These are phyloP conservation scores for Xanthorhoe spadicearia DNA, from an alignment of 2,888 invertebrate genomes.

Conservation along the genomic window DNA sequence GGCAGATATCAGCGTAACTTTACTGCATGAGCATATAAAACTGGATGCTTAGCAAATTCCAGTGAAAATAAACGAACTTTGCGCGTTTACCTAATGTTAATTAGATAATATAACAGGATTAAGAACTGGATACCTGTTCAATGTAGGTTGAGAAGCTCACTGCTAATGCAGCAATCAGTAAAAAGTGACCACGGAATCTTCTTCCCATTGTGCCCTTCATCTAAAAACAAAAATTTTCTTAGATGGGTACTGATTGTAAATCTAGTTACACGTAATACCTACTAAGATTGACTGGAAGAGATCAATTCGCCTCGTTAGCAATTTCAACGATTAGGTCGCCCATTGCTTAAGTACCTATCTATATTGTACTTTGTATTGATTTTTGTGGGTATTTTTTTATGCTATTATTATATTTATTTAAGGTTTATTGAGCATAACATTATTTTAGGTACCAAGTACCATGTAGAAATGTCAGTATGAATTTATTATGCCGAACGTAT, in stretches of 20 bases:
- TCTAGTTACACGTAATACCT: too few relatives aligned
- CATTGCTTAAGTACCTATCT: too few relatives aligned
- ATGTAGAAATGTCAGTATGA: too few relatives aligned
- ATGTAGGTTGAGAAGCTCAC: conserved; percentile 68
- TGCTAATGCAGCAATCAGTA: conserved; percentile 59
- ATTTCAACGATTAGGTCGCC: too few relatives aligned
- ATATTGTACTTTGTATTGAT: too few relatives aligned
- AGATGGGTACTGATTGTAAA: background rate
- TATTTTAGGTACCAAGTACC: too few relatives aligned
- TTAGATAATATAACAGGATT: conserved; percentile 3
- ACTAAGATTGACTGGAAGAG: too few relatives aligned
- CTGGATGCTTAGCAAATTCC: conserved; percentile 25
- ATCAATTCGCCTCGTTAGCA: too few relatives aligned
- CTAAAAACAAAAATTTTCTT: conserved; percentile 48
- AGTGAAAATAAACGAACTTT: conserved; percentile 17
- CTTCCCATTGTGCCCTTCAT: conserved; percentile 61
- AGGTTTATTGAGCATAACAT: too few relatives aligned
- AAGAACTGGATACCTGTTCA: conserved; percentile 49
- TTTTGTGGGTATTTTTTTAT: too few relatives aligned
- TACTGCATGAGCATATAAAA: conserved; percentile 24
- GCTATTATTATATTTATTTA: too few relatives aligned
- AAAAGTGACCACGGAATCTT: conserved; percentile 61
- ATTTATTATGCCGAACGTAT: too few relatives aligned
- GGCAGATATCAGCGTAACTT: conserved; percentile 32
- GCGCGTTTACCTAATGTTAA: conserved; percentile 9